Conservation (phyloP, 2,113 vertebrate species). For the Callionymus lyra region DNA sequence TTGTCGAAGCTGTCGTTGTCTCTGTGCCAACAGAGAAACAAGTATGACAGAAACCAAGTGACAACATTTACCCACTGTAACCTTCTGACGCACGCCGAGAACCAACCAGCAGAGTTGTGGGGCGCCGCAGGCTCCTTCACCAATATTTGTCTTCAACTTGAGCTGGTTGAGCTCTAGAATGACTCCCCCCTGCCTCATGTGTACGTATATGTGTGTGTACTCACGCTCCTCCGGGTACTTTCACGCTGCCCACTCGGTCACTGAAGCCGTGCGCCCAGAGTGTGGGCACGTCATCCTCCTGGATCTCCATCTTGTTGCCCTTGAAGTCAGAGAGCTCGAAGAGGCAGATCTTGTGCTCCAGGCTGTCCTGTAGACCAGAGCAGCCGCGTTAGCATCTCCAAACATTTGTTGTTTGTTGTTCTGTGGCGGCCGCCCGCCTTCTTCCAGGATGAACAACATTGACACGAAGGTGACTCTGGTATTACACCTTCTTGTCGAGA, state of each 20-base stretch:
- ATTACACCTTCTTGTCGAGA: too few species aligned
- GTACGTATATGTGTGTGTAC: constrained; percentile 34
- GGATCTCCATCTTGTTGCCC: constrained; percentile 94
- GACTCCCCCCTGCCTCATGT: not conserved
- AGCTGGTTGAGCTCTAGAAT: not conserved
- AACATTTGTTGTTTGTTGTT: not conserved
- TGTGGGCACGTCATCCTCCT: constrained; percentile 85
- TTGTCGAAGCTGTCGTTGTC: not conserved
- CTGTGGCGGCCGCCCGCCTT: too few species aligned
- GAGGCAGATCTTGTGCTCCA: constrained; percentile 88
- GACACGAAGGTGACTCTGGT: too few species aligned
- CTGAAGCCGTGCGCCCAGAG: constrained; percentile 90
- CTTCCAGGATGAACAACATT: too few species aligned
- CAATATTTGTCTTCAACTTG: too few species aligned
- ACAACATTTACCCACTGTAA: too few species aligned
- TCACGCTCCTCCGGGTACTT: constrained; percentile 83
- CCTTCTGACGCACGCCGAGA: too few species aligned
- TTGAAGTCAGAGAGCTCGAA: constrained; percentile 87
- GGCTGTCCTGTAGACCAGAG: constrained; percentile 66
- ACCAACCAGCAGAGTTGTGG: too few species aligned
- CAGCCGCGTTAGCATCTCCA: not conserved
- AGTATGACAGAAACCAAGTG: too few species aligned
- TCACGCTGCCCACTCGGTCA: constrained; percentile 90
- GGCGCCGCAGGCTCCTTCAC: too few species aligned
- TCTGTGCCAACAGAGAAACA: not conserved